These are phyloP conservation scores for Tarsius wallacei DNA, from an alignment of 2,797 vertebrate species.

Conservation along the genomic window DNA sequence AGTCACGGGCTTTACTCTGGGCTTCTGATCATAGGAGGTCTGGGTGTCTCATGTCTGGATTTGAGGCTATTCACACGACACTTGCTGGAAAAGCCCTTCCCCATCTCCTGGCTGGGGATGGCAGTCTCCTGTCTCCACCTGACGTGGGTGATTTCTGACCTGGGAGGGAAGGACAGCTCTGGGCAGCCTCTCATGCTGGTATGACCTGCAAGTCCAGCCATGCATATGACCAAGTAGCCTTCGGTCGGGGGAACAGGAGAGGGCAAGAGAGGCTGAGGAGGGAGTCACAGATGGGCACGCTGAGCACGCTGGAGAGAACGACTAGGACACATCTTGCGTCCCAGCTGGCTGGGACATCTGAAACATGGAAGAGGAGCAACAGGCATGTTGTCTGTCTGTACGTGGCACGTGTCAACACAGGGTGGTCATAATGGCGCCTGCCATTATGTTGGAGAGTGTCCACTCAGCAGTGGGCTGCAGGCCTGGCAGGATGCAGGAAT, in stretches of 20 bases:
- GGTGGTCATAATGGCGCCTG: not conserved
- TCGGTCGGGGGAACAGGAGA: not conserved
- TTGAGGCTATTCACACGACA: not conserved
- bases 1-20: accelerated
- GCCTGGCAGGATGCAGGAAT: not conserved
- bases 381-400: accelerated
- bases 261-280: not conserved
- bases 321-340: accelerated
- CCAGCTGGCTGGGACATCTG: not conserved
- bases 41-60: accelerated
- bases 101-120: no score
- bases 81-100: no score
- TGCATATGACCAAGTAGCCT: accelerated
- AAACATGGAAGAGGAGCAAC: accelerated
- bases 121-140: no score
- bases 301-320: no score
- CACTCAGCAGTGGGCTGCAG: accelerated
- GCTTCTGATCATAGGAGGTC: not conserved
- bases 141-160: no score
- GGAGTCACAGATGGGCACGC: no score
- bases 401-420: not conserved
- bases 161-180: accelerated
- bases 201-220: not conserved
- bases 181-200: accelerated
- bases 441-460: not conserved